Conservation (phyloP, 1,140 invertebrate genomes). For the Musca vetustissima region DNA sequence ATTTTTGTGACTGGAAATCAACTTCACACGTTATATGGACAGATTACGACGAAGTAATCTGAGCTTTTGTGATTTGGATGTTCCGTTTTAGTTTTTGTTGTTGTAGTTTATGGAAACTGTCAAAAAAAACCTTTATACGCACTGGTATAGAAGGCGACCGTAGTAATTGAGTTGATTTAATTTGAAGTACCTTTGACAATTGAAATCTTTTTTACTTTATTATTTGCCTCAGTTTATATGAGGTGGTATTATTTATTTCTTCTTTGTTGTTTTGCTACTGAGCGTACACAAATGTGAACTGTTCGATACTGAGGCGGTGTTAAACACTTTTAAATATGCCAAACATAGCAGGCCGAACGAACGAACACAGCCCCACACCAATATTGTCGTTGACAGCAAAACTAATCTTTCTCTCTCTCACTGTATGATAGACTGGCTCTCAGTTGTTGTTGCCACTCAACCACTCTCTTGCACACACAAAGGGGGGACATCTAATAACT, state of each 20-base stretch:
- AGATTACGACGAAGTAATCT: neutral
- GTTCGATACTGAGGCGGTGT: constrained; percentile 34
- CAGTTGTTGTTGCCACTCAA: neutral
- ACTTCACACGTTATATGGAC: constrained; percentile 8
- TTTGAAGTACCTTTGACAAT: constrained; percentile 3
- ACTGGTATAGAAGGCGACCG: constrained; percentile 81
- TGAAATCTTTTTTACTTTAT: constrained; percentile 9
- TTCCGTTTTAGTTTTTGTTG: constrained; percentile 6
- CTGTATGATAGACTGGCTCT: too few relatives aligned
- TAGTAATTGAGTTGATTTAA: neutral
- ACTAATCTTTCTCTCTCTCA: constrained; percentile 4
- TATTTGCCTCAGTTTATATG: neutral
- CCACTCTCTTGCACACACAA: neutral
- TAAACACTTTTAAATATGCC: constrained; percentile 49
- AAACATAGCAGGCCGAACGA: too few relatives aligned
- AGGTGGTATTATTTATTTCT: constrained; percentile 5
- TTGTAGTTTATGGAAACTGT: constrained; percentile 22
- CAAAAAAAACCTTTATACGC: constrained; percentile 75
- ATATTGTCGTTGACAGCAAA: neutral
- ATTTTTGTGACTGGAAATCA: neutral
- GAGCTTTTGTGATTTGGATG: too few relatives aligned
- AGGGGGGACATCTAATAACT: neutral
- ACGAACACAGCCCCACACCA: constrained; percentile 7
- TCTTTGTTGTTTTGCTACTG: constrained; percentile 25
- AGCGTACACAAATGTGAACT: constrained; percentile 39